Evolutionary conservation across 2,797 vertebrate genomes (phyloP).

Genomic region (Tiaroga cobitis): DNA sequence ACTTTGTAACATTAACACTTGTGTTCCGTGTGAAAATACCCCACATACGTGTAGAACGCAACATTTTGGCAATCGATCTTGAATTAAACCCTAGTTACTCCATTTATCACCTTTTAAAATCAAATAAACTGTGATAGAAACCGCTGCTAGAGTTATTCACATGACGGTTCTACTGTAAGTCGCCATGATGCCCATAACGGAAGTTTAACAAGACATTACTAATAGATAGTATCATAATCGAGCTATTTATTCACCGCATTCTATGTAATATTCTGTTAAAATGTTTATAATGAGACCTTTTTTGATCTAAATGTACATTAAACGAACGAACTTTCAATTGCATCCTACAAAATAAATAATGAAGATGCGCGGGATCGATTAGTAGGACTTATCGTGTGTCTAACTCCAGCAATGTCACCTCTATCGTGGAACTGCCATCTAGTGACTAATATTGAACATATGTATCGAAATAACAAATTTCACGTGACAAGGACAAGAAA

Average conservation of each 20-base stretch:
- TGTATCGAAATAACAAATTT: background rate
- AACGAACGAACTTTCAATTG: background rate
- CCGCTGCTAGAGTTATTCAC: background rate
- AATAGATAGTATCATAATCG: background rate
- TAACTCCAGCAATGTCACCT: background rate
- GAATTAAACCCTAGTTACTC: background rate
- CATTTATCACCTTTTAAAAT: background rate
- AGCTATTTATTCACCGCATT: background rate
- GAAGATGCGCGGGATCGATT: constrained; percentile 30
- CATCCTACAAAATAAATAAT: background rate
- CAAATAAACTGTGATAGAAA: background rate
- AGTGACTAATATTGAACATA: background rate
- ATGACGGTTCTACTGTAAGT: background rate
- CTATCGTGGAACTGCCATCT: constrained; percentile 15
- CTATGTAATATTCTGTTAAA: background rate
- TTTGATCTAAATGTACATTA: background rate
- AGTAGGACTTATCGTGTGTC: constrained; percentile 26
- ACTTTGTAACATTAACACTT: background rate
- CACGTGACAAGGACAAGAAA: background rate
- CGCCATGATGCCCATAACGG: constrained; percentile 18
- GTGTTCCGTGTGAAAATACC: constrained; percentile 54
- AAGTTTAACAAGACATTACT: constrained; percentile 13
- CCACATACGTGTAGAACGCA: constrained; percentile 44
- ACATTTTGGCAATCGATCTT: constrained; percentile 60
- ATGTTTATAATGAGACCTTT: background rate